Conservation (phyloP, 1,140 invertebrate genomes). For the Drosophila subpulchrella region DNA sequence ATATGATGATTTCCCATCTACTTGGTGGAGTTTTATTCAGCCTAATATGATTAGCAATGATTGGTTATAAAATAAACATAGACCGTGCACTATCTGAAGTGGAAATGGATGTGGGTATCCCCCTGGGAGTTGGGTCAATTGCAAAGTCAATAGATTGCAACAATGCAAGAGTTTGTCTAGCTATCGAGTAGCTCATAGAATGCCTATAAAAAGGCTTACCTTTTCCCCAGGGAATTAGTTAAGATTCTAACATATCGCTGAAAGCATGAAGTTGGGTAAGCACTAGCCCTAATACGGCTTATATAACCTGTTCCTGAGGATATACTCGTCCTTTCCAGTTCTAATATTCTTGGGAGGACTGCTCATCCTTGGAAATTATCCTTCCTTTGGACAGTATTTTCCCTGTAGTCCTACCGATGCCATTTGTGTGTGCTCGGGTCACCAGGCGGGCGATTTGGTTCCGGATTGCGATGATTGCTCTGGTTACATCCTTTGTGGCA, state of each 20-base stretch:
- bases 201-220: conserved; percentile 27
- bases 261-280: conserved; percentile 44
- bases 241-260: not conserved
- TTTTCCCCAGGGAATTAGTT: conserved; percentile 16
- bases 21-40: not conserved
- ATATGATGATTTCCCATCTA: conserved; percentile 1
- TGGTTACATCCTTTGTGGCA: conserved; percentile 45
- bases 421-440: conserved; percentile 38
- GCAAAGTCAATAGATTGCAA: conserved; percentile 28
- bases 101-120: not conserved
- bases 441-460: conserved; percentile 23
- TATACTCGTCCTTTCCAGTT: conserved; percentile 16
- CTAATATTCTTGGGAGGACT: not conserved
- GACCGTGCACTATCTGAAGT: not conserved
- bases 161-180: not conserved
- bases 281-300: not conserved
- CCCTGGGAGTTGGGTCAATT: conserved; percentile 28
- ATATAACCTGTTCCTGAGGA: not conserved
- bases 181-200: conserved; percentile 1
- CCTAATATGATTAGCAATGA: not conserved
- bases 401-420: conserved; percentile 5
- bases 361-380: not conserved
- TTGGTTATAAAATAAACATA: conserved; percentile 46
- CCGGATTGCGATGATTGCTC: conserved; percentile 55
- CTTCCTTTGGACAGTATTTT: not conserved